Conservation (phyloP, 2,888 invertebrate species). For the Harpalus rubripes region DNA sequence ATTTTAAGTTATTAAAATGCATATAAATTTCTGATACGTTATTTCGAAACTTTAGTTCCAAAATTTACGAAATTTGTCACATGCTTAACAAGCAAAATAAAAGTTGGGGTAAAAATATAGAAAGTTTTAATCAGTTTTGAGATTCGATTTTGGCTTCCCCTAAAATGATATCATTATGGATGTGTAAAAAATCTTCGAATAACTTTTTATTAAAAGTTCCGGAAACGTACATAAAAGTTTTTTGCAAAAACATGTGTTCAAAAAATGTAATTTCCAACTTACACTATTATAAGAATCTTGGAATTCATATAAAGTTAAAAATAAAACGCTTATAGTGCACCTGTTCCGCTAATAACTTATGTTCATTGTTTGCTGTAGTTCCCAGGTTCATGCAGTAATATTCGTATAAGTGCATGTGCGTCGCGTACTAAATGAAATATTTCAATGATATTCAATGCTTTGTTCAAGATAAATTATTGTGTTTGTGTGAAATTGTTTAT, state of each 20-base stretch:
- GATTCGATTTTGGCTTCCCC: neutral
- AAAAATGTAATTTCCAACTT: neutral
- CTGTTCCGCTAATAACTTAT: neutral
- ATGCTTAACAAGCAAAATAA: conserved; percentile 9
- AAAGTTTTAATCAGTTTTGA: conserved; percentile 32
- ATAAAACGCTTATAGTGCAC: neutral
- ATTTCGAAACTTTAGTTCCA: conserved; percentile 1
- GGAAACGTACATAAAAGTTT: neutral
- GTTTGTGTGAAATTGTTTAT: neutral
- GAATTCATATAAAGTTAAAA: neutral
- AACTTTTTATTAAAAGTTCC: conserved; percentile 4
- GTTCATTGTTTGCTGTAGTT: neutral
- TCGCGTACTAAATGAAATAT: neutral
- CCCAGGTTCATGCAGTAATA: neutral
- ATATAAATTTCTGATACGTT: neutral
- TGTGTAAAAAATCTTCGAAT: neutral
- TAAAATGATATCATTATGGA: conserved; percentile 11
- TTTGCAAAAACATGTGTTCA: conserved; percentile 2
- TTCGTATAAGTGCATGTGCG: neutral
- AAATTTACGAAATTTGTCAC: neutral
- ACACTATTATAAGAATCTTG: neutral
- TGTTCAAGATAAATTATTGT: neutral
- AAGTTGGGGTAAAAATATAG: conserved; percentile 22
- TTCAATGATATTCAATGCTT: neutral
- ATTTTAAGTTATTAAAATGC: conserved; percentile 6